Evolutionary conservation across 2,113 vertebrate genomes (phyloP).

Genomic region (Corythornis cristatus): DNA sequence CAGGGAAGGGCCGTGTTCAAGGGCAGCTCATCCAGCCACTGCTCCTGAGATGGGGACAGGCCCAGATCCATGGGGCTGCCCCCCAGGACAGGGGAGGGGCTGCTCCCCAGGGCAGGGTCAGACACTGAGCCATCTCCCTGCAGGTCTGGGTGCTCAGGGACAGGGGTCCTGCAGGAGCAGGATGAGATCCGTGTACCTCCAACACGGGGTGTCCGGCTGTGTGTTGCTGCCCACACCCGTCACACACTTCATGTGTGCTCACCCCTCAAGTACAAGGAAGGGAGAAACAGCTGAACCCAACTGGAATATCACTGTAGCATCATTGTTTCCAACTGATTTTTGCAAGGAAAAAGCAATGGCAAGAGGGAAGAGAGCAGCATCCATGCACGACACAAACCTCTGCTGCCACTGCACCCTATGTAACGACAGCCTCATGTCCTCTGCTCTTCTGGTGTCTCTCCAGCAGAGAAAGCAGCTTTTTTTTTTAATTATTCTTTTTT

Average conservation of each 20-base stretch:
- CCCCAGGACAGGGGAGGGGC: too few relatives aligned
- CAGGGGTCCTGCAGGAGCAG: background rate
- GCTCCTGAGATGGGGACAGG: too few relatives aligned
- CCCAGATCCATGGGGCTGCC: too few relatives aligned
- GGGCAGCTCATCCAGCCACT: too few relatives aligned
- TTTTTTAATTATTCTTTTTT: background rate
- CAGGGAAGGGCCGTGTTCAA: too few relatives aligned
- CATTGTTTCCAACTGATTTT: background rate
- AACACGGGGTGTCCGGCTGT: too few relatives aligned
- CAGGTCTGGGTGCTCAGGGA: too few relatives aligned
- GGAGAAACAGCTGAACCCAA: background rate
- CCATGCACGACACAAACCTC: fast-evolving
- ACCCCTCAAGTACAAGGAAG: background rate
- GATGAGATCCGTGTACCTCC: background rate
- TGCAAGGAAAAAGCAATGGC: background rate
- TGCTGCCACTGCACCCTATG: background rate
- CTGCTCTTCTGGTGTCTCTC: background rate
- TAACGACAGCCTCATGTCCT: background rate
- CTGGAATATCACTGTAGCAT: background rate
- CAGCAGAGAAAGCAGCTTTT: background rate
- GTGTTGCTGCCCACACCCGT: too few relatives aligned
- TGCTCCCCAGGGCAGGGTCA: too few relatives aligned
- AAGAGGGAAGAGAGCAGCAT: background rate
- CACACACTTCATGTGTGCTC: background rate
- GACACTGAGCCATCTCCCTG: too few relatives aligned